Evolutionary conservation across 2,113 vertebrate genomes (phyloP).

Genomic region (Coptodon bakossiorum): DNA sequence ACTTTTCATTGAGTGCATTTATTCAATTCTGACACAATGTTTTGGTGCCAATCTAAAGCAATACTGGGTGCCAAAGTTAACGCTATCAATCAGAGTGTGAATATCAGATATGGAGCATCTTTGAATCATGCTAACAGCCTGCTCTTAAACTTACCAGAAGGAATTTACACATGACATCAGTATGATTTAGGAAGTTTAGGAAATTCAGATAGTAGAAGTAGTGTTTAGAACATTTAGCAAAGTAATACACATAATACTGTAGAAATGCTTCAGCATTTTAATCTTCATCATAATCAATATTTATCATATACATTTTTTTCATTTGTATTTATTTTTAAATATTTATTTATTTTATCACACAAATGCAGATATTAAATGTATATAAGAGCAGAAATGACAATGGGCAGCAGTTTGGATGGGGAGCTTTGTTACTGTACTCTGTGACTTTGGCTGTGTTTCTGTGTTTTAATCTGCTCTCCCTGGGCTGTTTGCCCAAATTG

Average conservation of each 20-base stretch:
- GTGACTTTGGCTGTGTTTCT: not conserved
- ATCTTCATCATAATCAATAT: not conserved
- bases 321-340: not conserved
- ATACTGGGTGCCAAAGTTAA: not conserved
- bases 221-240: not conserved
- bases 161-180: not conserved
- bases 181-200: not conserved
- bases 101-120: not conserved
- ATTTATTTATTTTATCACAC: not conserved
- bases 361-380: not conserved
- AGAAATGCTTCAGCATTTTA: not conserved
- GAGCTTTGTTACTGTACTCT: not conserved
- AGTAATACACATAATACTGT: not conserved
- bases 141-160: slow-evolving; percentile 13
- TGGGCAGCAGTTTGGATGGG: not conserved
- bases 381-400: not conserved
- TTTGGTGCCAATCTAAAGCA: not conserved
- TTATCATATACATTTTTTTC: not conserved
- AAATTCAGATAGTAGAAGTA: not conserved
- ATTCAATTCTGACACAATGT: not conserved
- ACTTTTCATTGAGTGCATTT: not conserved
- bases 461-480: not conserved
- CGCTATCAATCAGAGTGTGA: not conserved
- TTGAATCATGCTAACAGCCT: not conserved
- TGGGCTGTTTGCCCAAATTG: not conserved